Conservation (phyloP, 2,113 vertebrate species). For the Semnornis frantzii region DNA sequence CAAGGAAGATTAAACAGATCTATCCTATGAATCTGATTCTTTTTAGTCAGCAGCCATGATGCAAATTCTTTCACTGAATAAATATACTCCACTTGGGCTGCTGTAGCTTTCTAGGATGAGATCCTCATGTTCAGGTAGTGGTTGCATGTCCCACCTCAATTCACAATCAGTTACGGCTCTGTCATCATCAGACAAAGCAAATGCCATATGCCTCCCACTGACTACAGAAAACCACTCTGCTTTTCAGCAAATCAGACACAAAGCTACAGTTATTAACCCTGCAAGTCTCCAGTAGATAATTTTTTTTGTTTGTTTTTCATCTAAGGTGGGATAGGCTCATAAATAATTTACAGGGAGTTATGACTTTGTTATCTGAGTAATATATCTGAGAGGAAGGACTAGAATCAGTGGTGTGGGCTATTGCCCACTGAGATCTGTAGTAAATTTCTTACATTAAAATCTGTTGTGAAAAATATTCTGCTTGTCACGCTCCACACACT, state of each 20-base stretch:
- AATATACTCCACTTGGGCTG: slow-evolving; percentile 34
- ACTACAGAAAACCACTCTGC: neutral
- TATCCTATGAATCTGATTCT: slow-evolving; percentile 34
- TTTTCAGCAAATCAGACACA: slow-evolving; percentile 20
- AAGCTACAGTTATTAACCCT: slow-evolving; percentile 25
- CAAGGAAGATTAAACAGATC: slow-evolving; percentile 46
- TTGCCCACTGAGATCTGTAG: neutral
- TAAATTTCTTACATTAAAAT: slow-evolving; percentile 49
- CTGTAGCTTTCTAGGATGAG: slow-evolving; percentile 5
- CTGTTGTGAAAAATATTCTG: neutral
- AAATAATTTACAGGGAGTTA: slow-evolving; percentile 58
- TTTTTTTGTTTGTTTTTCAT: slow-evolving; percentile 15
- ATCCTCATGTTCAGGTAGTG: neutral
- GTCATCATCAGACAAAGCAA: neutral
- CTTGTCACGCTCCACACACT: neutral
- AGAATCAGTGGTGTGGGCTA: neutral
- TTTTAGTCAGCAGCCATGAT: neutral
- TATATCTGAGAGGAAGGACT: neutral
- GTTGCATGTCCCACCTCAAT: neutral
- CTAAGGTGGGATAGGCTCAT: slow-evolving; percentile 19
- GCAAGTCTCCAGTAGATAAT: neutral
- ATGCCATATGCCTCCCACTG: neutral
- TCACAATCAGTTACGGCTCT: neutral
- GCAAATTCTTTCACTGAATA: slow-evolving; percentile 31
- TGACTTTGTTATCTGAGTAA: slow-evolving; percentile 30